Conservation (phyloP, 2,797 vertebrate genomes). For the Sebastes minor region DNA sequence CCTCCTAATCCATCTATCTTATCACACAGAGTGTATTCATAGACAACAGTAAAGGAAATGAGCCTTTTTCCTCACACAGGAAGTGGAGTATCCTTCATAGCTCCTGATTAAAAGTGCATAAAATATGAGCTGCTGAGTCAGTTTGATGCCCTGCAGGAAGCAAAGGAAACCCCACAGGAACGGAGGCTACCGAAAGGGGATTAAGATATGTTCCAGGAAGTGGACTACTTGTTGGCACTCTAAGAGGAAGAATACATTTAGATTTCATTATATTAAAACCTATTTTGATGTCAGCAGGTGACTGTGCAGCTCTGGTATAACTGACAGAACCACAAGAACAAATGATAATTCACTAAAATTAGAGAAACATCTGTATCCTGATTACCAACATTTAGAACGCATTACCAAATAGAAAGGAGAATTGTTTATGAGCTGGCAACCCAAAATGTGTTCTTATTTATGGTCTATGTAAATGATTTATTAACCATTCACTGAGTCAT, state of each 20-base stretch:
- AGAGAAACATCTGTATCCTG: neutral
- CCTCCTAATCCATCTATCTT: constrained; percentile 6
- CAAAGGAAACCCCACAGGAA: constrained; percentile 44
- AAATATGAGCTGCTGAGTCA: constrained; percentile 45
- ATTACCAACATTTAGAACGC: too few species aligned
- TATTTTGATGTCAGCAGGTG: neutral
- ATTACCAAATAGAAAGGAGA: too few species aligned
- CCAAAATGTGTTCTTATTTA: neutral
- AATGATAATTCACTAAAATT: neutral
- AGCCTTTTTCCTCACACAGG: constrained; percentile 27
- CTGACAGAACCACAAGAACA: neutral
- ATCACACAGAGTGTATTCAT: constrained; percentile 2
- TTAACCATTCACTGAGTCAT: neutral
- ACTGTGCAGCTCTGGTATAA: neutral
- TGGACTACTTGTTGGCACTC: neutral
- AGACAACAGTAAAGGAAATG: constrained; percentile 33
- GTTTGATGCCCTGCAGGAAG: constrained; percentile 31
- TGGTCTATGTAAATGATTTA: neutral
- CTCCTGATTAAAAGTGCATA: constrained; percentile 22
- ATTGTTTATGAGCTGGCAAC: neutral
- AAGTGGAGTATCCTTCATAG: constrained; percentile 29
- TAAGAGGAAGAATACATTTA: neutral
- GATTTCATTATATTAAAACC: neutral
- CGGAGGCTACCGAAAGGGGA: neutral
- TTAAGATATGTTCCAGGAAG: neutral